Evolutionary conservation across 2,797 vertebrate species (phyloP), one percentile per base, ranked within the genome.

Genomic region (Pyrocephalus nanus): DNA sequence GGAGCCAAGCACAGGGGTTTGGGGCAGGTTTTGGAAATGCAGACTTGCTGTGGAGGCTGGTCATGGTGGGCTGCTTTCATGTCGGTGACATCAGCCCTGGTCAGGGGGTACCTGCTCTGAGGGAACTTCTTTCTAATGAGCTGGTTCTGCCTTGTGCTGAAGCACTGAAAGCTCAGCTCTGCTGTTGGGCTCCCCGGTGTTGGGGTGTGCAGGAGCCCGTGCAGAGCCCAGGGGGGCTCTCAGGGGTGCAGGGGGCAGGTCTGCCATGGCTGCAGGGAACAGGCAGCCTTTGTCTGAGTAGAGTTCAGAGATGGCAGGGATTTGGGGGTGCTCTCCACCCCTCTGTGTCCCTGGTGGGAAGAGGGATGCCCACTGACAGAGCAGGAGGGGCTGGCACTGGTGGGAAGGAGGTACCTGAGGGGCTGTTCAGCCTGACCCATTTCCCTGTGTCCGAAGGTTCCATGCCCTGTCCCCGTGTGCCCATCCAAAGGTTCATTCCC

Each of bases 151-250:
- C 65, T n/a, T 8, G 32, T 32, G 25, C 6, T 85, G n/a, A 15
- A 47, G 43, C 27, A 3, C 1, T 0, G 3, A 12, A 12, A 62
- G 13, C 73, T 8, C 0, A 26, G 64, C 64, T 29, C 9, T 51
- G 77, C 73, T 2, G 0, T 8, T 30, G 20, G 61, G 30, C 4
- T 43, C 2, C 0, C 34, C 1, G 76, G 57, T 54, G 14, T 2
- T 19, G 23, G 43, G 11, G 19, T 0, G n/a, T n/a, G n/a, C n/a
- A n/a, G n/a, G n/a, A n/a, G n/a, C n/a, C n/a, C n/a, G 54, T 20
- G 66, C n/a, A 11, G 38, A 34, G 72, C 45, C 36, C 18, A 6
- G 4, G 9, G 14, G 36, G 72, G 1, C 32, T 23, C 10, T 12
- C 21, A 8, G 27, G 30, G 23, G 65, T 4, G 62, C 38, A 6